phyloP scores from a whole-genome alignment of 2,113 vertebrate genomes.

The Macroglossus sobrinus region DNA sequence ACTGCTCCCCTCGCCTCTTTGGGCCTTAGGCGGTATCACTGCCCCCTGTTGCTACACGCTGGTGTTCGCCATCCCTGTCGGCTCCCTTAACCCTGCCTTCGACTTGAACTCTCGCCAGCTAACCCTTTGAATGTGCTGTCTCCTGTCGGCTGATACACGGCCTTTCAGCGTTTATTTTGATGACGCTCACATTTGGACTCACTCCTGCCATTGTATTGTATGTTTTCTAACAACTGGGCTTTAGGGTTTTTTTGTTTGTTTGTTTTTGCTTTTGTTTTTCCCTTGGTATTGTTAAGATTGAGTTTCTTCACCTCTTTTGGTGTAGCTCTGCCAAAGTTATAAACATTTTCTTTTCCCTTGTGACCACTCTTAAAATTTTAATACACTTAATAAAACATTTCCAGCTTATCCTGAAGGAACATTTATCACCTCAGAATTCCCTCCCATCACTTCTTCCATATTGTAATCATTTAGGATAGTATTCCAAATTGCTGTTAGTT shows the following conservation, averaged over 20 bases:
- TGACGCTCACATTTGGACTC: neutral
- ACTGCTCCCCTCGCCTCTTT: neutral
- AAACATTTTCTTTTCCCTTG: neutral
- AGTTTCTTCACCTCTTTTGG: neutral
- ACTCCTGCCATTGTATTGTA: too few species aligned
- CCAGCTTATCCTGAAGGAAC: neutral
- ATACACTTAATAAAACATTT: neutral
- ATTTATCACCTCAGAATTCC: neutral
- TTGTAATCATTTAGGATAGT: neutral
- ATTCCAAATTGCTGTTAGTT: neutral
- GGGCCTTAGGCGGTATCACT: neutral
- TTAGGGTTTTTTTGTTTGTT: neutral
- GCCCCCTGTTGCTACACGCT: neutral
- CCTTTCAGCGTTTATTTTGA: neutral
- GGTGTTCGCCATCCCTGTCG: neutral
- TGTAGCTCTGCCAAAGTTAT: neutral
- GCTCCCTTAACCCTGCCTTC: neutral
- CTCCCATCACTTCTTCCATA: neutral
- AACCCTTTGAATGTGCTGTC: neutral
- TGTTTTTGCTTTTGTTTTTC: neutral
- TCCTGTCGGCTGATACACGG: neutral
- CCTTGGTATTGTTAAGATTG: neutral
- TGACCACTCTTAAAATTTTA: neutral
- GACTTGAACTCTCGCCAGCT: neutral
- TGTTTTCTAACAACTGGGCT: neutral